These are phyloP conservation scores for Diadophis punctatus DNA, from an alignment of 2,113 vertebrate species.

Conservation along the genomic window DNA sequence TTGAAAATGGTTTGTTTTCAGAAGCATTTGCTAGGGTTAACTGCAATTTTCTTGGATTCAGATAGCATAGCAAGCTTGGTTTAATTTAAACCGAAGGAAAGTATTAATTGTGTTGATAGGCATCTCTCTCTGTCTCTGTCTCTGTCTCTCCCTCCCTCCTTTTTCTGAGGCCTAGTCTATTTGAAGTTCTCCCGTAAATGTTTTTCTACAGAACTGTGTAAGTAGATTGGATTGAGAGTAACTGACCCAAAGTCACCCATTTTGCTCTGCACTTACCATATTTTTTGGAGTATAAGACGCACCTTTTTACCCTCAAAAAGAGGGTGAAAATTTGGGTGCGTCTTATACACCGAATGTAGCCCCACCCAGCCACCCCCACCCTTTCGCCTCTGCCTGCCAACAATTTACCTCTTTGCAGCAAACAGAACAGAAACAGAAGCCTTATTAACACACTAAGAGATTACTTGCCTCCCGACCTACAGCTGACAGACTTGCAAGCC, in stretches of 20 bases:
- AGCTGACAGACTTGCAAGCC: no score
- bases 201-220: neutral
- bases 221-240: neutral
- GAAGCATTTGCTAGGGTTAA: neutral
- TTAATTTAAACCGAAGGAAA: neutral
- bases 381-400: no score
- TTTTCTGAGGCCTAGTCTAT: neutral
- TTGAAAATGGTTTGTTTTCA: neutral
- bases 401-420: no score
- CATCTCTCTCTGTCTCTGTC: neutral
- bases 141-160: neutral
- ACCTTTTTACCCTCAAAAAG: no score
- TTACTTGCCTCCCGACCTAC: no score
- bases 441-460: no score
- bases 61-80: neutral
- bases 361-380: no score
- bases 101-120: neutral
- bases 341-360: no score
- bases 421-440: no score
- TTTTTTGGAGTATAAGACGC: no score
- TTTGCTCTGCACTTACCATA: neutral
- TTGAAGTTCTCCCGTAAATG: neutral
- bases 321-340: no score
- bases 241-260: neutral
- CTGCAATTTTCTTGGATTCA: neutral